Base-by-base conservation (phyloP, 2,113 vertebrate species). In the Hylia prasina region DNA sequence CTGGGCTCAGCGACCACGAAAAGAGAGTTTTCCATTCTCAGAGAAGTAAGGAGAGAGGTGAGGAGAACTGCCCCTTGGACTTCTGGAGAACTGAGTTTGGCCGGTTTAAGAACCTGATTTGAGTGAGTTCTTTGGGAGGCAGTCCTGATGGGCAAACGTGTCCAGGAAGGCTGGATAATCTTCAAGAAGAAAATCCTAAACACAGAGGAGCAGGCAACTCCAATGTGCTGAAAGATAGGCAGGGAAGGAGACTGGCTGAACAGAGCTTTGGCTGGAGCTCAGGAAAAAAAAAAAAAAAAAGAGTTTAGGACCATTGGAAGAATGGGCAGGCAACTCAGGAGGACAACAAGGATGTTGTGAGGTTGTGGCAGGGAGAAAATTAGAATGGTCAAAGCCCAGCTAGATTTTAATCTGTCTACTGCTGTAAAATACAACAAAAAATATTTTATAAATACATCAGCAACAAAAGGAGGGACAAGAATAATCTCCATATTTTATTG, bases 1-100 rank as follows among this genome's bases (percentile, higher is more conserved):
- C 44, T 50, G 17, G 53, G 31, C 9, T 53, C 33, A 53, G 22
- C 0, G 0, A 45, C 27, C 28, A 39, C 1, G 2, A 61, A 44
- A 44, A 10, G 4, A 42, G 45, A 28, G 14, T 12, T 86, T 68
- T 68, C 31, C 11, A 33, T 27, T 77, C 27, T 44, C 53, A 33
- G 14, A 63, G 7, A 53, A 45, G 13, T 10, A 61, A 17, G 11
- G 17, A 45, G 33, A 22, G 27, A 33, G 17, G 11, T 18, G 39
- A 63, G 14, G 17, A 39, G 18, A 45, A 27, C 22, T 63, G 18
- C 9, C 23, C 22, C 57, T 64, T 54, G 15, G 22, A 72, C 6
- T 47, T 45, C 18, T 33, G 28, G 22, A 39, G n/a, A 53, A 23
- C n/a, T 39, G 40, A 45, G 18, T 64, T 33, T 39, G n/a, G 14